Percentiles rank a stretch among this genome's conserved stretches.
Conservation (phyloP, 2,113 vertebrate species). For the Climacteris rufus region DNA sequence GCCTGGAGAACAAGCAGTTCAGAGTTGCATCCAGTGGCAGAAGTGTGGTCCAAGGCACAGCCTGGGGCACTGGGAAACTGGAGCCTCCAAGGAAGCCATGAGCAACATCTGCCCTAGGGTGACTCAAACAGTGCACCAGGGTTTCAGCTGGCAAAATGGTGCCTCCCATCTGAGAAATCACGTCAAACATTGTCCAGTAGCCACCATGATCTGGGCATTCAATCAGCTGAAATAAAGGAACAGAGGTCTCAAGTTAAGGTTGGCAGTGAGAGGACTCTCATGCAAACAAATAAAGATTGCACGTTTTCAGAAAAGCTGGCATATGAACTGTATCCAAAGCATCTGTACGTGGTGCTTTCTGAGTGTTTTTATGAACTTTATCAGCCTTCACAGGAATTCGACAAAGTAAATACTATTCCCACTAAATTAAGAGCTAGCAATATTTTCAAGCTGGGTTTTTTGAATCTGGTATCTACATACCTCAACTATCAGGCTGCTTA, state of each 20-base stretch:
- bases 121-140: constrained; percentile 42
- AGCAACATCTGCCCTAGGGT: background rate
- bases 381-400: background rate
- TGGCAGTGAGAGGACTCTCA: background rate
- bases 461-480: background rate
- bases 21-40: constrained; percentile 76
- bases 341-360: background rate
- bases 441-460: background rate
- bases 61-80: background rate
- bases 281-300: rapidly evolving
- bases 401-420: background rate
- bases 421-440: background rate
- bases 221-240: constrained; percentile 68
- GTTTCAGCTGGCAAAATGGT: constrained; percentile 77
- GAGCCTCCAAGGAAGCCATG: background rate
- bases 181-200: constrained; percentile 76
- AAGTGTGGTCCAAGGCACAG: constrained; percentile 23
- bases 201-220: constrained; percentile 78
- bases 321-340: rapidly evolving
- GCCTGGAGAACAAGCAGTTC: constrained; percentile 76
- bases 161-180: constrained; percentile 75
- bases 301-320: background rate
- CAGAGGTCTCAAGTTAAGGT: background rate
- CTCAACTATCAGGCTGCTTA: background rate
- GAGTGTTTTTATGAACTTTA: background rate